Base-by-base conservation (phyloP, 2,888 invertebrate genomes). In the Stratiomys singularior region DNA sequence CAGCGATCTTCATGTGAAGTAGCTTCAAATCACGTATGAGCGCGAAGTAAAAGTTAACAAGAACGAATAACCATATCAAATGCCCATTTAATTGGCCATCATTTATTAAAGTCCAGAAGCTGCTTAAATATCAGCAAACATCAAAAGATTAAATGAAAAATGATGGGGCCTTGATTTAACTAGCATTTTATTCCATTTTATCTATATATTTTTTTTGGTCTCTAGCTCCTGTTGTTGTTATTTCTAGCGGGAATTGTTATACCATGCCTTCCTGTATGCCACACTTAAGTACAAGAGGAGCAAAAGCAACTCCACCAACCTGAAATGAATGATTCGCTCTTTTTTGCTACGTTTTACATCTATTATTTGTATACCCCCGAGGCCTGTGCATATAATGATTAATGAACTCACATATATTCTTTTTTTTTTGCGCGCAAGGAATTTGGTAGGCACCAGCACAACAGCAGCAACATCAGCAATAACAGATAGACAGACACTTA, bases 91-190 rank as follows among this genome's bases (percentile, higher is more conserved):
- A 74, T 74, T 74, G 74, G 60, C 15, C 74, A 30, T 69, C 74
- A 74, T 74, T 37, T 21, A 74, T 74, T 60, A 37, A 69, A 74
- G 58, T 60, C 60, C 74, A 74, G 74, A 74, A 74, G 74, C 74
- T 74, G 60, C 37, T 74, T 74, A 44, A 47, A 74, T 60, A 74
- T 74, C 74, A 74, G 60, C 74, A 27, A 58, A 21, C 58, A 74
- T 60, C 74, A 18, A 58, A 37, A 60, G 37, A 27, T 60, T 23
- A 47, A 74, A 58, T 74, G 69, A 69, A 69, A 47, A 69, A 69
- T 69, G 66, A 52, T 18, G 30, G 25, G 5, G 47, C 47, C 47
- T 69, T 47, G 69, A 69, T 27, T 69, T 44, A 23, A 69, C 13
- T 25, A 25, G 46, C 7, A 18, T 25, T 69, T 46, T 67, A 0